Percentiles rank a stretch among this genome's conserved stretches.
Evolutionary conservation across 2,797 vertebrate species (phyloP).

Genomic region (Brachymystax lenok): DNA sequence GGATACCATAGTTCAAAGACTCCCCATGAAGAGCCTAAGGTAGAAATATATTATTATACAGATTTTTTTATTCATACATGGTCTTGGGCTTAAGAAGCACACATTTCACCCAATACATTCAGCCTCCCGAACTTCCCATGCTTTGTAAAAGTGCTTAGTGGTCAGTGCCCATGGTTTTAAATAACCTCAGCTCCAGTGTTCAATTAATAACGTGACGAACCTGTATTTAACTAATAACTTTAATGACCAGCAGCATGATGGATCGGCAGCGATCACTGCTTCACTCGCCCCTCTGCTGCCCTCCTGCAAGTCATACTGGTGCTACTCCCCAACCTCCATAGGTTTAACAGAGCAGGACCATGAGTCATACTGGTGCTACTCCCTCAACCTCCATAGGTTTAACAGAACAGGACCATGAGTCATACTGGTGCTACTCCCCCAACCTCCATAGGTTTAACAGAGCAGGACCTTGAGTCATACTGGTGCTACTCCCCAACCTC

Average conservation of each 20-base stretch:
- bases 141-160: neutral
- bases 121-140: neutral
- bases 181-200: neutral
- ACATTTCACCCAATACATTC: neutral
- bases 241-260: conserved; percentile 50
- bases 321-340: neutral
- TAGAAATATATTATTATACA: neutral
- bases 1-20: neutral
- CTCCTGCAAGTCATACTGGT: neutral
- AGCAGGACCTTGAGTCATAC: too few species aligned
- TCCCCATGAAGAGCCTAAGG: neutral
- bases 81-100: neutral
- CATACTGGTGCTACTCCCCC: too few species aligned
- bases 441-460: too few species aligned
- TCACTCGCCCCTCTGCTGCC: neutral
- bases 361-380: conserved; percentile 14
- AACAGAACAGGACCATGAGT: too few species aligned
- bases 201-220: neutral
- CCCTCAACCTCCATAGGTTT: too few species aligned
- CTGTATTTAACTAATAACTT: neutral
- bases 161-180: neutral
- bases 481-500: too few species aligned
- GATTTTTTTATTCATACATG: too few species aligned
- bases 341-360: conserved; percentile 3
- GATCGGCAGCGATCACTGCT: conserved; percentile 54